phyloP scores from a whole-genome alignment of 2,113 vertebrate genomes.

The Corydoras sp. region DNA sequence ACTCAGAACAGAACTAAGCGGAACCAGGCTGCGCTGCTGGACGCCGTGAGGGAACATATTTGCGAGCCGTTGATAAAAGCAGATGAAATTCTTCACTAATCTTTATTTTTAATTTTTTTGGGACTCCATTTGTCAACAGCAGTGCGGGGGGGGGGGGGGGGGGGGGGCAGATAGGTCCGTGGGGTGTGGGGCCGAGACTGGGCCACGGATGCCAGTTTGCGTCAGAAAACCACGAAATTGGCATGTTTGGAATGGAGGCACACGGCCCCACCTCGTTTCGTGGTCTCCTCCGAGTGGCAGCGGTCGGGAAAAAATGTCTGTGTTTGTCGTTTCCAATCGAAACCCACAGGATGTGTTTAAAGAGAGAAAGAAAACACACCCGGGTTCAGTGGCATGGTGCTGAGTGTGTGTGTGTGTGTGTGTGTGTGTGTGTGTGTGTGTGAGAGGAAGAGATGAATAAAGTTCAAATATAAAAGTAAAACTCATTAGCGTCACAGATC shows the following conservation, averaged over 20 bases:
- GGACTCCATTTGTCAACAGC: constrained; percentile 1
- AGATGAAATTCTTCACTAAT: not conserved
- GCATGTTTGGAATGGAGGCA: constrained; percentile 42
- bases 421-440: constrained; percentile 20
- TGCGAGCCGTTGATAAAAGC: constrained; percentile 9
- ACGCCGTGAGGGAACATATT: not conserved
- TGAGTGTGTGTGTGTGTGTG: constrained; percentile 26
- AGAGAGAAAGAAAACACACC: constrained; percentile 50
- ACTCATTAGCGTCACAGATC: too few relatives aligned
- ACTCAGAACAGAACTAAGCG: not conserved
- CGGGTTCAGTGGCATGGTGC: constrained; percentile 58
- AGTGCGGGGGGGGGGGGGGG: not conserved
- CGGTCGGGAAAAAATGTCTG: constrained; percentile 52
- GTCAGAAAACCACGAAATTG: constrained; percentile 46
- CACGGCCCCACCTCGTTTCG: constrained; percentile 28
- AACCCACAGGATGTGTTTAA: constrained; percentile 59
- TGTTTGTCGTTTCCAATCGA: constrained; percentile 53
- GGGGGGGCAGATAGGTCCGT: not conserved
- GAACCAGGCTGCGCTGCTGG: not conserved
- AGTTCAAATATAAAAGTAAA: not conserved
- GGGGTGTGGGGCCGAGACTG: constrained; percentile 12
- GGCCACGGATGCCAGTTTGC: constrained; percentile 27
- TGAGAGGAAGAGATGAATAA: constrained; percentile 35
- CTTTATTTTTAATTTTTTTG: not conserved
- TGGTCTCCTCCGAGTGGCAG: constrained; percentile 40